Conservation (phyloP, 2,888 invertebrate genomes). For the Dasysyrphus albostriatus region DNA sequence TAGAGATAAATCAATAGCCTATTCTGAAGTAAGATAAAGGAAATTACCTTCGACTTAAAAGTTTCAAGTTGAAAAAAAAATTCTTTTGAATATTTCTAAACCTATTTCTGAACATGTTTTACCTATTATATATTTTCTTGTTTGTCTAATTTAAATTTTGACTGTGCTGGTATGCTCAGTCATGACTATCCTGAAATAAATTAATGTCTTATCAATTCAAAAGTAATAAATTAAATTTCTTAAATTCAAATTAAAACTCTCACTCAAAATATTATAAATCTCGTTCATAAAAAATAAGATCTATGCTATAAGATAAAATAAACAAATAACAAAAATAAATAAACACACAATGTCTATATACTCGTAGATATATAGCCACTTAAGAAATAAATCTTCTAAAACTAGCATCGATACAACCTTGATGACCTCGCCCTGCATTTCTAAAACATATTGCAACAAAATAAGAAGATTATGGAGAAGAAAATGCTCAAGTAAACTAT, state of each 20-base stretch:
- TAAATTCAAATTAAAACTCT: constrained; percentile 29
- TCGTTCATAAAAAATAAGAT: background rate
- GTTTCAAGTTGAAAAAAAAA: background rate
- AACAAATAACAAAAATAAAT: background rate
- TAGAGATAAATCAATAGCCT: too few relatives aligned
- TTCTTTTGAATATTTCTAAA: background rate
- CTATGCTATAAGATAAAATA: constrained; percentile 14
- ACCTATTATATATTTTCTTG: background rate
- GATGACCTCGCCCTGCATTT: constrained; percentile 57
- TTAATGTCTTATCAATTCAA: constrained; percentile 1
- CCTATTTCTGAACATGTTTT: background rate
- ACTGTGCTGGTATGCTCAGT: background rate
- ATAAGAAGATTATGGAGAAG: background rate
- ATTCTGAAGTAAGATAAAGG: too few relatives aligned
- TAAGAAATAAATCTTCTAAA: background rate
- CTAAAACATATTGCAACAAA: constrained; percentile 39
- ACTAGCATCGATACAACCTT: constrained; percentile 33
- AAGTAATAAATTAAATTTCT: constrained; percentile 14
- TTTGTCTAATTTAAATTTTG: background rate
- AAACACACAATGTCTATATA: background rate
- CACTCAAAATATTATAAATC: constrained; percentile 12
- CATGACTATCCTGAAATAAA: background rate
- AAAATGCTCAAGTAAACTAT: constrained; percentile 39
- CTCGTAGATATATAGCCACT: background rate
- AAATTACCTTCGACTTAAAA: too few relatives aligned